These are phyloP conservation scores for Chelonus insularis DNA, from an alignment of 1,140 invertebrate genomes.

Conservation along the genomic window DNA sequence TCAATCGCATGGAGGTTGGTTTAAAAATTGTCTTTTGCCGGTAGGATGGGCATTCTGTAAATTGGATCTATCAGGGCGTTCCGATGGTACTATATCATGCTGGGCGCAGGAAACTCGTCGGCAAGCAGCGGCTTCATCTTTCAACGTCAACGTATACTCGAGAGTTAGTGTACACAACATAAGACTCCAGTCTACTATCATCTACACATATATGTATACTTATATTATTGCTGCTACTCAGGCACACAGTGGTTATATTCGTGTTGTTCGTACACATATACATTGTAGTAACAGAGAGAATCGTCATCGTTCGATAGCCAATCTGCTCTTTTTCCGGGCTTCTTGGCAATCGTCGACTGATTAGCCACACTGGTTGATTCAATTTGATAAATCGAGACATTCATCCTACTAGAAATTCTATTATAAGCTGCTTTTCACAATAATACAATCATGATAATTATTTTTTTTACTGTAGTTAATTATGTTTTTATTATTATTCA, in stretches of 20 bases:
- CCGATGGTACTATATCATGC: slow-evolving; percentile 58
- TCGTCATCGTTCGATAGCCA: slow-evolving; percentile 19
- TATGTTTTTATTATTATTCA: too few relatives aligned
- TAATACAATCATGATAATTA: too few relatives aligned
- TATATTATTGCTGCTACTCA: neutral
- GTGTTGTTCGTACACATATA: too few relatives aligned
- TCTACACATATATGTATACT: neutral
- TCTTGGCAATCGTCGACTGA: slow-evolving; percentile 16
- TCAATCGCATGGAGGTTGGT: slow-evolving; percentile 4
- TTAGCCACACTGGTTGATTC: slow-evolving; percentile 27
- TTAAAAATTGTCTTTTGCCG: slow-evolving; percentile 34
- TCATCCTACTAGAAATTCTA: too few relatives aligned
- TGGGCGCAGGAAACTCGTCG: slow-evolving; percentile 46
- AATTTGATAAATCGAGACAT: slow-evolving; percentile 19
- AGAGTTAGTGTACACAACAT: neutral
- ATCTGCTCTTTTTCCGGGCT: slow-evolving; percentile 18
- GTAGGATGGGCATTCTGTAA: slow-evolving; percentile 34
- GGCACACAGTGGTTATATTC: too few relatives aligned
- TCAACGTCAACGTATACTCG: slow-evolving; percentile 44
- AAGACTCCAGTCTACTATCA: neutral
- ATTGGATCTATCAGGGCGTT: slow-evolving; percentile 59
- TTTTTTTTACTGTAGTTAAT: too few relatives aligned
- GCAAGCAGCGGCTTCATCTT: slow-evolving; percentile 49
- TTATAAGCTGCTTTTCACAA: too few relatives aligned
- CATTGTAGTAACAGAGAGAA: neutral